Evolutionary conservation across 2,888 invertebrate genomes (phyloP).

Genomic region (Altica lythri): DNA sequence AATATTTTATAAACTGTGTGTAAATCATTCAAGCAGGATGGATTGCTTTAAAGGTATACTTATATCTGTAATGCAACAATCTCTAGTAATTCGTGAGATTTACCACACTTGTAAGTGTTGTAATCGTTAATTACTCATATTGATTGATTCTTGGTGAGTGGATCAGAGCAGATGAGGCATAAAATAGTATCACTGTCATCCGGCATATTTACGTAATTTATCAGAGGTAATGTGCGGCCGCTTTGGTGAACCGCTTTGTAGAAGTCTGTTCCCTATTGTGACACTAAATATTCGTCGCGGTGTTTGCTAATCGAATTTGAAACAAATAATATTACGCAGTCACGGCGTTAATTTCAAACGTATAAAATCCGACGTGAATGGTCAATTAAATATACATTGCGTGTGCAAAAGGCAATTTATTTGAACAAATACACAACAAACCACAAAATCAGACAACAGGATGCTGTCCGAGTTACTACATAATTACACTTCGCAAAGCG

Average conservation of each 20-base stretch:
- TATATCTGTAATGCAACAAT: no score
- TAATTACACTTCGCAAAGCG: slow-evolving; percentile 15
- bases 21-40: no score
- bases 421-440: slow-evolving; percentile 46
- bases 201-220: slow-evolving; percentile 7
- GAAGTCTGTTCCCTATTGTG: slow-evolving; percentile 14
- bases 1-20: no score
- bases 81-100: no score
- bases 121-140: no score
- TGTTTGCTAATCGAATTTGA: slow-evolving; percentile 40
- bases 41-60: no score
- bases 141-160: no score
- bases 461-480: slow-evolving; percentile 22
- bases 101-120: no score
- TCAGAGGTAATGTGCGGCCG: slow-evolving; percentile 18
- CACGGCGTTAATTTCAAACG: slow-evolving; percentile 40
- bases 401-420: slow-evolving; percentile 49
- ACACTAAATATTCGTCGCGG: slow-evolving; percentile 21
- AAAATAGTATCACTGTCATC: not conserved
- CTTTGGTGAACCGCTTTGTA: slow-evolving; percentile 12
- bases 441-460: slow-evolving; percentile 48
- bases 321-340: slow-evolving; percentile 39
- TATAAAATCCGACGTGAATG: slow-evolving; percentile 45
- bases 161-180: no score
- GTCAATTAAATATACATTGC: slow-evolving; percentile 50